Percentiles rank a stretch among this genome's conserved stretches.
phyloP scores from a whole-genome alignment of 2,113 vertebrate genomes.

The Barbus barbus region DNA sequence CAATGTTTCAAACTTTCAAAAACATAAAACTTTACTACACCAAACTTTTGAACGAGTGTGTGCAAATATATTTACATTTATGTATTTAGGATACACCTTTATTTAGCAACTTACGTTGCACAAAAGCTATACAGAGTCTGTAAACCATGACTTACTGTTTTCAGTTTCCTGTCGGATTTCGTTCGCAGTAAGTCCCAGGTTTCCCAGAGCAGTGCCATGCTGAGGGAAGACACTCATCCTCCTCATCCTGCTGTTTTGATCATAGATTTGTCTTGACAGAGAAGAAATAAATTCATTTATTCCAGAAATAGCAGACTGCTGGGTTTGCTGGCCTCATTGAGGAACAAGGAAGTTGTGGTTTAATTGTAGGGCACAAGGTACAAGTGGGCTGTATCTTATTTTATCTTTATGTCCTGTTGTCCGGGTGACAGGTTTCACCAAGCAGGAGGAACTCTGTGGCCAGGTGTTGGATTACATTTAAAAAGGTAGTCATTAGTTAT shows the following conservation, averaged over 20 bases:
- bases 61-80: neutral
- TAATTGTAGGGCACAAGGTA: slow-evolving; percentile 53
- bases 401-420: slow-evolving; percentile 42
- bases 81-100: no score
- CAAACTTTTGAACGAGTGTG: neutral
- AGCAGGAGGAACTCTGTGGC: neutral
- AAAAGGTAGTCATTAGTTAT: slow-evolving; percentile 30
- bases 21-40: neutral
- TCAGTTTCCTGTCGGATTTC: slow-evolving; percentile 71
- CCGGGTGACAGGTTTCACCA: slow-evolving; percentile 28
- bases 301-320: neutral
- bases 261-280: slow-evolving; percentile 59
- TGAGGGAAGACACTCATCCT: slow-evolving; percentile 70
- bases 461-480: slow-evolving; percentile 35
- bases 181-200: slow-evolving; percentile 61
- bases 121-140: neutral
- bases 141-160: slow-evolving; percentile 62
- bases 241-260: slow-evolving; percentile 60
- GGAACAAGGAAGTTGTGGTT: slow-evolving; percentile 45
- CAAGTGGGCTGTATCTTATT: slow-evolving; percentile 33
- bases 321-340: neutral
- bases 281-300: slow-evolving; percentile 4
- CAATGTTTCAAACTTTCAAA: no score
- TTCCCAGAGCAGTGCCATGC: slow-evolving; percentile 49
- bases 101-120: neutral